Conservation (phyloP, 2,797 vertebrate species). For the Iguana delicatissima region DNA sequence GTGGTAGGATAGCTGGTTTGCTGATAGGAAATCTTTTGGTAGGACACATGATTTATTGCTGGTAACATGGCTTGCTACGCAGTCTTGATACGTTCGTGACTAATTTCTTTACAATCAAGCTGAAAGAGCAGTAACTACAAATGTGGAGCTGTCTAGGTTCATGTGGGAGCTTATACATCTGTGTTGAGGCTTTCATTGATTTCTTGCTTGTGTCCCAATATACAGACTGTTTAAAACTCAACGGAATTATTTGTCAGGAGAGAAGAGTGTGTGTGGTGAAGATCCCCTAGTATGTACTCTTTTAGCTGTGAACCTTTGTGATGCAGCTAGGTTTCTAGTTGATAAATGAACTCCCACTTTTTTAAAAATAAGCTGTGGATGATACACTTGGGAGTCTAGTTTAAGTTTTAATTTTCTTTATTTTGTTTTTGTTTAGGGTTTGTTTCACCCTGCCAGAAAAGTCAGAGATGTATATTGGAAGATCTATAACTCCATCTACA, state of each 20-base stretch:
- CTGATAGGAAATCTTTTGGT: background rate
- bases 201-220: background rate
- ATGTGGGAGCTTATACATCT: background rate
- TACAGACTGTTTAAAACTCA: background rate
- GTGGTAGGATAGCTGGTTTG: background rate
- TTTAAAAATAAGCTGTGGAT: background rate
- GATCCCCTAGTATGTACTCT: background rate
- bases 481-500: slow-evolving; percentile 99
- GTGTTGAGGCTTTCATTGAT: background rate
- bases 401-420: background rate
- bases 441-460: slow-evolving; percentile 98
- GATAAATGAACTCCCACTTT: background rate
- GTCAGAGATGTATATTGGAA: slow-evolving; percentile 99
- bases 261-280: too few relatives aligned
- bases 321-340: background rate
- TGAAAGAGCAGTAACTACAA: background rate
- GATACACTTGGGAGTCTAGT: background rate
- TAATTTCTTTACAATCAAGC: background rate
- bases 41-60: background rate
- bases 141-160: background rate
- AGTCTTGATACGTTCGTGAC: background rate
- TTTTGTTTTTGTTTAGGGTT: slow-evolving; percentile 83
- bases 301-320: background rate
- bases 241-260: background rate
- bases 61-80: background rate